A percentile compares a stretch with the other conserved stretches of the same genome.
Conservation (phyloP, 2,113 vertebrate species). For the Rhinoderma darwinii region DNA sequence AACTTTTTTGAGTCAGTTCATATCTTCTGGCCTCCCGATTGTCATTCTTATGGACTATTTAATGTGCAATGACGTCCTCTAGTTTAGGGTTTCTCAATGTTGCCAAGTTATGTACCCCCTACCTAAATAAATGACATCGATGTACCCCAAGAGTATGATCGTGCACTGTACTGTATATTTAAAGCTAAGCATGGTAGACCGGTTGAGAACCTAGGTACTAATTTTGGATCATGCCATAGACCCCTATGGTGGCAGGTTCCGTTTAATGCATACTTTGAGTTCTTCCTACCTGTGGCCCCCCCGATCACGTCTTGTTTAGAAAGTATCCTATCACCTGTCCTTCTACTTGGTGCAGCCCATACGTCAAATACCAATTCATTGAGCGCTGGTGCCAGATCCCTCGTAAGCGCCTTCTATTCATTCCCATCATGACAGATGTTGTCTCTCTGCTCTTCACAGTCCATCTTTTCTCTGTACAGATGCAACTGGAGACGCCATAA, state of each 20-base stretch:
- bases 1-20: too few relatives aligned
- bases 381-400: background rate
- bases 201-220: background rate
- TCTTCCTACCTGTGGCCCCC: background rate
- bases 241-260: too few relatives aligned
- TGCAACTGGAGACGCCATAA: conserved; percentile 37
- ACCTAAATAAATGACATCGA: too few relatives aligned
- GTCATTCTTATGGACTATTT: too few relatives aligned
- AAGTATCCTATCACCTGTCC: background rate
- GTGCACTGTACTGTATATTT: too few relatives aligned
- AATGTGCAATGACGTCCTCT: too few relatives aligned
- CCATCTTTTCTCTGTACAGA: conserved; percentile 36
- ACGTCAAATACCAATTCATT: background rate
- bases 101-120: too few relatives aligned
- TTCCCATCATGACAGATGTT: conserved; percentile 47
- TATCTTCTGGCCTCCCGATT: too few relatives aligned
- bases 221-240: background rate
- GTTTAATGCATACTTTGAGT: too few relatives aligned
- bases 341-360: background rate
- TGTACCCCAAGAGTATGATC: too few relatives aligned
- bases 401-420: conserved; percentile 21
- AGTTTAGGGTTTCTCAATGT: too few relatives aligned
- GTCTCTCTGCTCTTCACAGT: conserved; percentile 33
- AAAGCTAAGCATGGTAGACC: too few relatives aligned
- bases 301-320: background rate